Evolutionary conservation across 2,888 invertebrate genomes (phyloP), one percentile per base, ranked within the genome.

Genomic region (Polymixis lichenea): DNA sequence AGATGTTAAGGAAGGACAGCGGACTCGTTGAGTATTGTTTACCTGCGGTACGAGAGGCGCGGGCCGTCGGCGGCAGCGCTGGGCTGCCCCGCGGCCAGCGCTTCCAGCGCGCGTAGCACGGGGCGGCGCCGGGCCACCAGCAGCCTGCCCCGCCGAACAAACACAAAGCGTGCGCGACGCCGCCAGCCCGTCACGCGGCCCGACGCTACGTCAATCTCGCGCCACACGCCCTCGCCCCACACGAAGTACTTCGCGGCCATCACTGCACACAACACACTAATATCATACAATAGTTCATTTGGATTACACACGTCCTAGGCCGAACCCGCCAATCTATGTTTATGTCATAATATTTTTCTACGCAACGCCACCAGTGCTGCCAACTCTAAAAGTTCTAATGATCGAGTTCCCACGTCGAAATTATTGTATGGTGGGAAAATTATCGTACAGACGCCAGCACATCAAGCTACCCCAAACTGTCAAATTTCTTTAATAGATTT

Each of bases 221-320:
- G 90, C 93, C 93, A 93, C 19, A 90, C 88, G 28, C 90, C 89
- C 38, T 88, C 84, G 22, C 87, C 90, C 80, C 87, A 89, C 76
- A 93, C 87, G 77, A 75, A 91, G 65, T 87, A 91, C 84, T 85
- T 83, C 19, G 83, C 60, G 17, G 60, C 53, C 87, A 87, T 88
- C 38, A 28, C 72, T 28, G 9, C 19, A 51, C 28, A 6, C 43
- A 43, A 51, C 22, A 2, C 56, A 25, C 13, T 32, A 51, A 19
- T 51, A 28, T 43, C 19, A 67, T 69, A 28, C 22, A 75, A n/a
- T n/a, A 75, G 17, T 19, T 72, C 17, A 28, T 28, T 13, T 1
- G 38, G 46, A 11, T 7, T 4, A 51, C 9, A 38, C 28, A 7
- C 15, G 46, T 58, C 56, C 25, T 22, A 25, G 0, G 9, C 58